Conservation (phyloP, 2,113 vertebrate species). For the Chaetorhynchus papuensis region DNA sequence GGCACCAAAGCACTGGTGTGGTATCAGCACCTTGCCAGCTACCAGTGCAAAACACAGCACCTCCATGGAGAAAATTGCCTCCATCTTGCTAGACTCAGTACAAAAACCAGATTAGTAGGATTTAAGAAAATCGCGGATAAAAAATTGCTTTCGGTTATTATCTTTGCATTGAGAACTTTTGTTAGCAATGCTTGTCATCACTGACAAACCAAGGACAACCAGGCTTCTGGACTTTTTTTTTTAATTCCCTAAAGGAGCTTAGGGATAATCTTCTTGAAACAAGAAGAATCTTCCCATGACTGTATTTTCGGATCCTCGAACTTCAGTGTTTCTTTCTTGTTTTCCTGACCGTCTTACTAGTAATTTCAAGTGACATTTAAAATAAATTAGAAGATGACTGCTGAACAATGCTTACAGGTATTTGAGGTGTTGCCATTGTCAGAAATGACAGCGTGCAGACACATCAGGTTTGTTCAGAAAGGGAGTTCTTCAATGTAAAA, state of each 20-base stretch:
- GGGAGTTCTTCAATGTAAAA: background rate
- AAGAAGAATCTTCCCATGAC: background rate
- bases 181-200: background rate
- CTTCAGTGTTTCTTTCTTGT: background rate
- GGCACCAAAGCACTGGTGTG: background rate
- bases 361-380: background rate
- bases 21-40: background rate
- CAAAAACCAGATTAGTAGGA: background rate
- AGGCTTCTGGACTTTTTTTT: background rate
- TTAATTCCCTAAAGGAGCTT: background rate
- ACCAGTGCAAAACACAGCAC: background rate
- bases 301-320: background rate
- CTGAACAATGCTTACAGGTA: background rate
- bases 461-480: background rate
- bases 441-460: slow-evolving; percentile 29
- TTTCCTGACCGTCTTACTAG: background rate
- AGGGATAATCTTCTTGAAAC: background rate
- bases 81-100: background rate
- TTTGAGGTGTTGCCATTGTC: background rate
- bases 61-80: background rate
- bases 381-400: background rate
- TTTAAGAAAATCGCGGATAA: background rate
- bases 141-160: background rate
- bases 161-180: background rate
- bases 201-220: background rate